Evolutionary conservation across 2,888 invertebrate genomes (phyloP).

Genomic region (Parascotia fuliginaria): DNA sequence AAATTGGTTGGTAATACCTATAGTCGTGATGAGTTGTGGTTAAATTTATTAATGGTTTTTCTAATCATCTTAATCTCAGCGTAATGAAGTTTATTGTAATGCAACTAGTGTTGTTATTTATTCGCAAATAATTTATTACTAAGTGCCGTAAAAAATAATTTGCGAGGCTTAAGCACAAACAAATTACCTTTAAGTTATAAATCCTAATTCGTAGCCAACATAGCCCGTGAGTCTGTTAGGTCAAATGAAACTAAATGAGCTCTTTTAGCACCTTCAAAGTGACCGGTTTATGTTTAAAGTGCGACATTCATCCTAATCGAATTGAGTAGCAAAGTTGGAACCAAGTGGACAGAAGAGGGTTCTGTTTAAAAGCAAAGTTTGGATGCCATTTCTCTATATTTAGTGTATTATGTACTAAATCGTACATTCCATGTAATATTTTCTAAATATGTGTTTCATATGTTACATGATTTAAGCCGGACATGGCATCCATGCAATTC

Average conservation of each 20-base stretch:
- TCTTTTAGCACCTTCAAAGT: slow-evolving; percentile 64
- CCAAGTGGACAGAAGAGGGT: slow-evolving; percentile 3
- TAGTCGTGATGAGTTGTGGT: too few species aligned
- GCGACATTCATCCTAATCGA: slow-evolving; percentile 70
- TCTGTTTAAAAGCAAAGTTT: slow-evolving; percentile 15
- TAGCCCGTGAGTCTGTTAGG: slow-evolving; percentile 53
- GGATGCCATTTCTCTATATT: not conserved
- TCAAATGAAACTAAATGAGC: slow-evolving; percentile 68
- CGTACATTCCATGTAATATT: too few species aligned
- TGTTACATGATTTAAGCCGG: too few species aligned
- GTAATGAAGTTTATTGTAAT: too few species aligned
- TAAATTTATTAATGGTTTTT: too few species aligned
- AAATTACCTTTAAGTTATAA: slow-evolving; percentile 41
- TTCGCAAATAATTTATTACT: not conserved
- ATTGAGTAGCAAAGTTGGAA: slow-evolving; percentile 26
- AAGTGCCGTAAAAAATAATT: not conserved
- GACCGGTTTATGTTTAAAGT: slow-evolving; percentile 71
- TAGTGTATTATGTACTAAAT: too few species aligned
- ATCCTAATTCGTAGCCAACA: slow-evolving; percentile 54
- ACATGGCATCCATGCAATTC: too few species aligned
- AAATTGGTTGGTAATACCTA: too few species aligned
- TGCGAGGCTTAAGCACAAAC: slow-evolving; percentile 11
- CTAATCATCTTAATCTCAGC: too few species aligned
- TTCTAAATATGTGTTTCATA: too few species aligned
- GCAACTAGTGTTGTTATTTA: too few species aligned